These are phyloP conservation scores for Drosophila dives DNA, from an alignment of 2,888 invertebrate genomes.

Conservation along the genomic window DNA sequence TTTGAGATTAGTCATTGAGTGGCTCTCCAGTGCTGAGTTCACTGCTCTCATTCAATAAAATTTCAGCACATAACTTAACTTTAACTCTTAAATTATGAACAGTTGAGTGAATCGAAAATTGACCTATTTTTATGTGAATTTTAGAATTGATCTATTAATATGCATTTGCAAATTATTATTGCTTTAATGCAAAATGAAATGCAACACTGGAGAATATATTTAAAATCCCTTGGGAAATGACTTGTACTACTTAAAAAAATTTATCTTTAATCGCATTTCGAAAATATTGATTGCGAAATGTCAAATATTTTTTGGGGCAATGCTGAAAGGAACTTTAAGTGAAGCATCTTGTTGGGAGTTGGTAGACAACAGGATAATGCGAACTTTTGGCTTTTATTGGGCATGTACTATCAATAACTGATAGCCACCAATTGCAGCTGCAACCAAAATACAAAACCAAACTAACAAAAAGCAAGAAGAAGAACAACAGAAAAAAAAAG, in stretches of 20 bases:
- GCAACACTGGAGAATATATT: background rate
- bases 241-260: background rate
- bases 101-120: background rate
- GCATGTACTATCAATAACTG: slow-evolving; percentile 60
- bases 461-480: slow-evolving; percentile 5
- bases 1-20: background rate
- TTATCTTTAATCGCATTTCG: slow-evolving; percentile 11
- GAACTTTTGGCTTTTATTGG: slow-evolving; percentile 58
- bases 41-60: background rate
- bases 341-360: slow-evolving; percentile 25
- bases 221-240: background rate
- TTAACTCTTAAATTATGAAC: background rate
- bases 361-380: slow-evolving; percentile 21
- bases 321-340: slow-evolving; percentile 11
- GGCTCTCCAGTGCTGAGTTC: background rate
- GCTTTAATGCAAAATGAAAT: background rate
- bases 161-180: background rate
- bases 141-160: background rate
- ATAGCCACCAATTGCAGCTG: slow-evolving; percentile 67
- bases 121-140: background rate
- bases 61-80: background rate
- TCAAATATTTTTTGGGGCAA: slow-evolving; percentile 15
- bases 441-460: slow-evolving; percentile 45
- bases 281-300: slow-evolving; percentile 23
- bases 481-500: slow-evolving; percentile 12